Percentiles rank a stretch among this genome's conserved stretches.
Conservation (phyloP, 2,888 invertebrate genomes). For the Dermolepida albohirtum region DNA sequence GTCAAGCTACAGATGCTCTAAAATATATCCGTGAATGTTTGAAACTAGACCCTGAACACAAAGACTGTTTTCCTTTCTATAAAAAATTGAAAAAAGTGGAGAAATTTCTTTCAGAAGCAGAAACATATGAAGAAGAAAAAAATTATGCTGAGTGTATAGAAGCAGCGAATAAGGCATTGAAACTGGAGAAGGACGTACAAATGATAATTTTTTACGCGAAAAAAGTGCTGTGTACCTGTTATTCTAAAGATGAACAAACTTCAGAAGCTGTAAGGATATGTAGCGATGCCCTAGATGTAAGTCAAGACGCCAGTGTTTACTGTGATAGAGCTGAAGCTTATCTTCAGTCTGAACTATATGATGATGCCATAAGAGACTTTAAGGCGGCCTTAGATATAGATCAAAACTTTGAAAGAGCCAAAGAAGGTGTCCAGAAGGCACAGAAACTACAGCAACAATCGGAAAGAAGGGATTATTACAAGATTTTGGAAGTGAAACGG, state of each 20-base stretch:
- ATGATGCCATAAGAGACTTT: constrained; percentile 91
- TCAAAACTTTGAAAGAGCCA: constrained; percentile 81
- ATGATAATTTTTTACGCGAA: constrained; percentile 82
- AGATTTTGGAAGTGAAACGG: constrained; percentile 92
- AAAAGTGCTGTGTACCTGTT: constrained; percentile 85
- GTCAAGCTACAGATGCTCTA: constrained; percentile 91
- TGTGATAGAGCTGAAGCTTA: constrained; percentile 96
- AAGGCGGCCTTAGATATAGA: constrained; percentile 89
- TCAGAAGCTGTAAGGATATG: constrained; percentile 82
- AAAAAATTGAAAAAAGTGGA: constrained; percentile 95
- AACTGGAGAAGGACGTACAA: constrained; percentile 76
- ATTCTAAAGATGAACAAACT: constrained; percentile 76
- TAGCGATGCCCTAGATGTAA: constrained; percentile 80
- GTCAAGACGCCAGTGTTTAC: constrained; percentile 79
- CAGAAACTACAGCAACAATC: constrained; percentile 94
- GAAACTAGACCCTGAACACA: constrained; percentile 97
- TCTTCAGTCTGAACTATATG: constrained; percentile 88
- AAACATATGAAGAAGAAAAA: constrained; percentile 71
- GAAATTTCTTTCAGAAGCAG: constrained; percentile 79
- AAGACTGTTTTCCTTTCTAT: constrained; percentile 94
- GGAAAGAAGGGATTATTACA: constrained; percentile 96
- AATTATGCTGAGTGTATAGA: constrained; percentile 77
- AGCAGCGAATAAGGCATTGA: constrained; percentile 75
- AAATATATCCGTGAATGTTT: constrained; percentile 97
- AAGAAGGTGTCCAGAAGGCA: constrained; percentile 88